Base-by-base conservation (phyloP, 2,113 vertebrate genomes). In the Colius striatus region DNA sequence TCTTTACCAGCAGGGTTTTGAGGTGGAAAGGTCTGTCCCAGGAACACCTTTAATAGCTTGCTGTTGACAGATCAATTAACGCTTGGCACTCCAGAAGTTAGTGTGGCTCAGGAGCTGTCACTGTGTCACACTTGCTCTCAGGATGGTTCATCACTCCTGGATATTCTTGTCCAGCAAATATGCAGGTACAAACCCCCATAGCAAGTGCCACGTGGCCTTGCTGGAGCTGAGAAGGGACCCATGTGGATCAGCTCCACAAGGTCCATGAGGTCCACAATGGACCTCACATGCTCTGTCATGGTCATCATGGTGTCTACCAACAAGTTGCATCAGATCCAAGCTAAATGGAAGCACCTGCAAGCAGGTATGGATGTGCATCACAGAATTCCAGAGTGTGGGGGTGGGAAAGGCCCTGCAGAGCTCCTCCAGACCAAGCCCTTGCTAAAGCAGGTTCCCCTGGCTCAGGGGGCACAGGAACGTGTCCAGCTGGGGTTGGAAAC, bases 61-160 rank as follows among this genome's bases (percentile, higher is more conserved):
- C 60, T 73, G 43, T 68, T 82, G 81, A 73, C 76, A 92, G 65
- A 53, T 81, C 80, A 77, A 6, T 92, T 89, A 92, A 66, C 4
- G 0, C 81, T 53, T 62, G 48, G 54, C 81, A 26, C 18, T 82
- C 36, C 48, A 4, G 10, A 62, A 30, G 21, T 61, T 32, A 41
- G 32, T 1, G 0, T 62, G 3, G 0, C 29, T 38, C 21, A 14
- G 0, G 0, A 62, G 73, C 55, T 89, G 47, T 30, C 62, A 7
- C 60, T 25, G 27, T 66, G 58, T 27, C 9, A 2, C 23, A 2
- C 65, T 80, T 7, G 2, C 50, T 77, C 57, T 27, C 13, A 29
- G 81, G 66, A 18, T 9, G 12, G 30, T 48, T 71, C n/a, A 19
- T 53, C 32, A 17, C 23, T 82, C 26, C 15, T 27, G 27, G 36